Conservation (phyloP, 1,140 invertebrate species). For the Drosophila navojoa region DNA sequence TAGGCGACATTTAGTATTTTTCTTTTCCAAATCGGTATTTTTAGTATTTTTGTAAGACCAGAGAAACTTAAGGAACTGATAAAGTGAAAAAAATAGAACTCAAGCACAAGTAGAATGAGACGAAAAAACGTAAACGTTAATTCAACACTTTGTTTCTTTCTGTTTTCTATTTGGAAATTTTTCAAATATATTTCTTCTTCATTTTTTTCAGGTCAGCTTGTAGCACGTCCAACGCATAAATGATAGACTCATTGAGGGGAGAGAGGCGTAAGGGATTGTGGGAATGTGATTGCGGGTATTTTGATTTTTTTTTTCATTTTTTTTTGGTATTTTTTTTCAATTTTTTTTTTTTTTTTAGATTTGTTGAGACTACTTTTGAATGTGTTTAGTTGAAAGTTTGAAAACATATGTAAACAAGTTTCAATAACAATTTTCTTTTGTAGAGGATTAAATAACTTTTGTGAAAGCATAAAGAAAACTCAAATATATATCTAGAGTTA, state of each 20-base stretch:
- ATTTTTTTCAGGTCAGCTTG: conserved; percentile 42
- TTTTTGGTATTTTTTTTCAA: conserved; percentile 29
- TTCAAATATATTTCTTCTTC: conserved; percentile 22
- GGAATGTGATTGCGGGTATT: conserved; percentile 78
- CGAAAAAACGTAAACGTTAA: conserved; percentile 62
- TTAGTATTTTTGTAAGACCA: conserved; percentile 13
- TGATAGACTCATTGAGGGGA: conserved; percentile 84
- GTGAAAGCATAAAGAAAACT: conserved; percentile 49
- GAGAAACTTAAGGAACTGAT: conserved; percentile 31
- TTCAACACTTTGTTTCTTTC: conserved; percentile 58
- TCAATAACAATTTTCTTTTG: conserved; percentile 50
- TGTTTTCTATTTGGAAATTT: conserved; percentile 28
- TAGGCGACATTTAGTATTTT: conserved; percentile 44
- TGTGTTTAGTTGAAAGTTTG: conserved; percentile 72
- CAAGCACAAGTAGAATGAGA: conserved; percentile 43
- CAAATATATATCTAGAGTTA: conserved; percentile 32
- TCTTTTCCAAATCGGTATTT: conserved; percentile 24
- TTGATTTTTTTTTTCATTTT: conserved; percentile 58
- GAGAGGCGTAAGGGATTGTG: conserved; percentile 80
- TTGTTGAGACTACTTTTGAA: conserved; percentile 69
- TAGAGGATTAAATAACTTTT: conserved; percentile 48
- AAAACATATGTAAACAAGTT: conserved; percentile 57
- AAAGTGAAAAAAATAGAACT: conserved; percentile 45
- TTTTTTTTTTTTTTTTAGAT: conserved; percentile 49
- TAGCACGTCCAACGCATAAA: conserved; percentile 79